Percentiles rank a stretch among this genome's conserved stretches.
These are phyloP conservation scores for Bimastos eiseni DNA, from an alignment of 2,888 invertebrate species.

Conservation along the genomic window DNA sequence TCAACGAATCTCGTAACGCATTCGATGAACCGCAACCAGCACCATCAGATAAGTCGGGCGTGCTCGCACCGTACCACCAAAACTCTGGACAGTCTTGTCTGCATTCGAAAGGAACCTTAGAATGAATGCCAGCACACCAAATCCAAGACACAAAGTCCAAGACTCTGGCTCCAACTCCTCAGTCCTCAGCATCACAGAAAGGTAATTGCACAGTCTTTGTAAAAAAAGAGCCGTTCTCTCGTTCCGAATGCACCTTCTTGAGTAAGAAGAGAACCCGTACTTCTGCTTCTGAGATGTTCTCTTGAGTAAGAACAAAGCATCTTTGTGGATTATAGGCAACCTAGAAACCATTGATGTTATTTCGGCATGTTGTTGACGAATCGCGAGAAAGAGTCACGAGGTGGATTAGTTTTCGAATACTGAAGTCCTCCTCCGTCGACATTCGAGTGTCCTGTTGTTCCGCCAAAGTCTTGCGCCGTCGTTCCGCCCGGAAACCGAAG, in stretches of 20 bases:
- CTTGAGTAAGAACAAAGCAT: not conserved
- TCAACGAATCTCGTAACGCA: not conserved
- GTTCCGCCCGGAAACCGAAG: constrained; percentile 21
- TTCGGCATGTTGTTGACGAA: constrained; percentile 31
- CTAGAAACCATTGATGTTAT: not conserved
- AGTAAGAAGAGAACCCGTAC: not conserved
- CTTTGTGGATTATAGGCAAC: not conserved
- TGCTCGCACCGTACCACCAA: not conserved
- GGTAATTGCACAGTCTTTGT: constrained; percentile 18
- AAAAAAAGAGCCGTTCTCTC: constrained; percentile 1
- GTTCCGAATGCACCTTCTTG: not conserved
- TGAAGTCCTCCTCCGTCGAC: constrained; percentile 47
- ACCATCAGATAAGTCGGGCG: constrained; percentile 13
- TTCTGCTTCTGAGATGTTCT: not conserved
- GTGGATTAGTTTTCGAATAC: constrained; percentile 51
- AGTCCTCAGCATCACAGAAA: not conserved
- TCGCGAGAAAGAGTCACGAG: constrained; percentile 27
- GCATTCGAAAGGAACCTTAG: not conserved
- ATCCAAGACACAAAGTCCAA: not conserved
- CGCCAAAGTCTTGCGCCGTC: not conserved
- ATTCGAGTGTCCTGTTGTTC: not conserved
- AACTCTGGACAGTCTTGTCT: not conserved
- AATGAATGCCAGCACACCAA: not conserved
- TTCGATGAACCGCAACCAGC: constrained; percentile 2
- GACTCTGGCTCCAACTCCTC: constrained; percentile 10